Base-by-base conservation (phyloP, 1,140 invertebrate species). In the Cylas formicarius region DNA sequence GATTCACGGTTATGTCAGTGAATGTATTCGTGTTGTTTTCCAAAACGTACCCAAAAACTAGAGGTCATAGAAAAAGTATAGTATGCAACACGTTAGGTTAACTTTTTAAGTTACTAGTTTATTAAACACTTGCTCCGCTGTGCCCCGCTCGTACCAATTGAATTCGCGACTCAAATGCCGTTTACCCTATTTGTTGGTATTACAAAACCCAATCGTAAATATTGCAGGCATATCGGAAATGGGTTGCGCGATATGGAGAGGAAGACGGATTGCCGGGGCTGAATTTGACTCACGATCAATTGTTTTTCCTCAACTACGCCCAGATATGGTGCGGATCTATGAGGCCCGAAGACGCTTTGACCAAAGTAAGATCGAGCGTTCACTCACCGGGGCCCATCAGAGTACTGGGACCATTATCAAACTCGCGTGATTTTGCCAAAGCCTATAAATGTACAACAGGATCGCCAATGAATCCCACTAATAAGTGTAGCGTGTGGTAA, bases 301-400 rank as follows among this genome's bases (percentile, higher is more conserved):
- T 91, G 4, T 91, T 91, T 66, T 92, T 90, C 61, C 71, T 92
- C 2, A 92, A 90, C 62, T 92, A 90, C 63, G 88, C 88, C 8
- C 75, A 87, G 74, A 97, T 98, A 31, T 98, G 94, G 94, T 98
- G 94, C 63, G 94, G 94, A 4, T 86, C 89, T 0, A 96, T 95
- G 90, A 75, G 92, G 52, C 90, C 90, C 3, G 91, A 98, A 70
- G 93, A 97, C 57, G 91, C 94, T 32, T 67, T 94, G 2, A 91
- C 86, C 17, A 96, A 96, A 71, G 80, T 97, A 34, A 78, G 92
- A 23, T 94, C 91, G 8, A 91, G 91, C 4, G 91, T 94, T 6
- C 95, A 98, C 63, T 91, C 92, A 8, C 93, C 94, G 1, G 93
- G 92, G 6, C 82, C 87, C 0, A 87, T 97, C 9, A 72, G 94